Percentiles rank a stretch among this genome's conserved stretches.
Evolutionary conservation across 1,140 invertebrate species (phyloP).

Genomic region (Zaprionus africanus): DNA sequence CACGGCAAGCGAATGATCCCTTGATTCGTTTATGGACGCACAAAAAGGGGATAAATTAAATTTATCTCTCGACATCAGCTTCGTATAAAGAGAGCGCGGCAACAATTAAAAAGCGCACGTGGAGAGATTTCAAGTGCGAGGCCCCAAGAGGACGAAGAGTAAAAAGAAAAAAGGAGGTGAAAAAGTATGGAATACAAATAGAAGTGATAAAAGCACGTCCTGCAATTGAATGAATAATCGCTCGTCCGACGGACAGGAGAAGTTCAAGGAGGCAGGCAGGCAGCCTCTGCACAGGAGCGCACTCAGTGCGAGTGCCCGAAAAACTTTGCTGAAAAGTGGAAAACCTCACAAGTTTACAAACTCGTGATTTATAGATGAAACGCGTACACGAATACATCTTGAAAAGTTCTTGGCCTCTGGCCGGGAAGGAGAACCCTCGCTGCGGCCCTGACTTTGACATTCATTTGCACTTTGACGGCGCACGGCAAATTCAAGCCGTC

Average conservation of each 20-base stretch:
- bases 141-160: not conserved
- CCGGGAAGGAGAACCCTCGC: not conserved
- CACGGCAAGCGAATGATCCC: not conserved
- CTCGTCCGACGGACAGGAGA: not conserved
- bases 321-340: not conserved
- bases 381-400: not conserved
- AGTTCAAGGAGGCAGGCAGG: not conserved
- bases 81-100: conserved; percentile 42
- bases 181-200: conserved; percentile 33
- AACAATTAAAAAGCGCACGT: conserved; percentile 57
- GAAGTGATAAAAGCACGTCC: conserved; percentile 44
- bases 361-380: conserved; percentile 2
- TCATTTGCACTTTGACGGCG: conserved; percentile 64
- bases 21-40: conserved; percentile 32
- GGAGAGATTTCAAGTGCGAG: conserved; percentile 51
- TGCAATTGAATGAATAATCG: conserved; percentile 41
- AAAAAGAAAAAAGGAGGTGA: conserved; percentile 2
- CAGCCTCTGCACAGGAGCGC: not conserved
- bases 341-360: not conserved
- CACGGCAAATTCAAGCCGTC: conserved; percentile 50
- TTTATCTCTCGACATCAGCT: conserved; percentile 40
- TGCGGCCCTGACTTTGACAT: conserved; percentile 54
- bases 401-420: not conserved
- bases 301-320: not conserved
- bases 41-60: conserved; percentile 50